Base-by-base conservation (phyloP, 1,140 invertebrate genomes). In the Melipona quadrifasciata region DNA sequence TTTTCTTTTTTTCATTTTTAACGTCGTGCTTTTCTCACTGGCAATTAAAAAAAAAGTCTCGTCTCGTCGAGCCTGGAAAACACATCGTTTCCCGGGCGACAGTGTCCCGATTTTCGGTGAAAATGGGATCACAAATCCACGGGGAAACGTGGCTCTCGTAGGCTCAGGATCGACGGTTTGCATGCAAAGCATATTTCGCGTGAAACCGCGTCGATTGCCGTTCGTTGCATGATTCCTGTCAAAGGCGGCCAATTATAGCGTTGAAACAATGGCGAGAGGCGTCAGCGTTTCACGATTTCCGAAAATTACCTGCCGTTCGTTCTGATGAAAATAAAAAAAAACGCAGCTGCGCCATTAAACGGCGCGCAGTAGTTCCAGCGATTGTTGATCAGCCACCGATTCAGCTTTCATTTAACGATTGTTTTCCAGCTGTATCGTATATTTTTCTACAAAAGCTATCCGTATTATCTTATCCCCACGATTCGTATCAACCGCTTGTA, bases 181-280 rank as follows among this genome's bases (percentile, higher is more conserved):
- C 81, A 61, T 83, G 75, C 82, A 78, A 83, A 83, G 74, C 74
- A 39, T 78, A 78, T 83, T 83, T 78, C 82, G 55, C 34, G 17
- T 57, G 24, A 65, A 47, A 67, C 53, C 21, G 73, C 61, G 39
- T 55, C 51, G 39, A 83, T 71, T 47, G 12, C 19, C 81, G 51
- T 55, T 24, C 74, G n/a, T 83, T 71, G 77, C 65, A 83, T 17
- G 65, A 78, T 68, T 71, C 55, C 74, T 67, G 55, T 83, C 82
- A 70, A 58, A 78, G 75, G 61, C 70, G 76, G 70, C 67, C 75
- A 72, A 86, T 84, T 68, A 85, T 72, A 82, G 12, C 51, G 31
- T 71, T 27, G 47, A 68, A 82, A 82, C 70, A 61, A 47, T 34
- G n/a, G 53, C 58, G 65, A 21, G 73, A 51, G 47, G 74, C n/a